phyloP scores from a whole-genome alignment of 1,140 invertebrate species.

The Laupala kohalensis region DNA sequence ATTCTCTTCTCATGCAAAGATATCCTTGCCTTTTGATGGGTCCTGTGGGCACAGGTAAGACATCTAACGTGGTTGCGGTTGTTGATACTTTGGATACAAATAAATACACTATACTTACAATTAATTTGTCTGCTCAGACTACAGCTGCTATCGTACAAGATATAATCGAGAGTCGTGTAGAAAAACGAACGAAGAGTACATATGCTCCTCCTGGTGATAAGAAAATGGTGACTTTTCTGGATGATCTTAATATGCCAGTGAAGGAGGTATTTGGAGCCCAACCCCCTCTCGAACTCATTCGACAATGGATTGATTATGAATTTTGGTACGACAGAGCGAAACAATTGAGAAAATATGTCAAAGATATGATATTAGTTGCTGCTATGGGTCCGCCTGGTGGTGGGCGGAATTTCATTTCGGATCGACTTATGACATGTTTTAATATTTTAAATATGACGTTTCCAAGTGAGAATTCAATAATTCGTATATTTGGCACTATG shows the following conservation, averaged over 20 bases:
- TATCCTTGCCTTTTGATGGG: constrained; percentile 62
- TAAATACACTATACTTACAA: constrained; percentile 50
- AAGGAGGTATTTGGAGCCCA: constrained; percentile 75
- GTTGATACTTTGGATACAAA: constrained; percentile 43
- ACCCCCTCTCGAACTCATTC: constrained; percentile 67
- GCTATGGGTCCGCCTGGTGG: constrained; percentile 73
- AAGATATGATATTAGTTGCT: constrained; percentile 60
- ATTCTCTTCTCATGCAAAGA: constrained; percentile 41
- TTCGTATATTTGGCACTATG: constrained; percentile 70
- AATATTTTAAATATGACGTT: constrained; percentile 72
- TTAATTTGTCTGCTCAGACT: constrained; percentile 76
- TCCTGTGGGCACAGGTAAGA: constrained; percentile 67
- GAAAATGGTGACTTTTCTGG: constrained; percentile 69
- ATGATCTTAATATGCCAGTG: constrained; percentile 84
- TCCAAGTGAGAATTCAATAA: constrained; percentile 59
- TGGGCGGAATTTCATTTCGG: constrained; percentile 58
- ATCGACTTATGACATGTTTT: constrained; percentile 62
- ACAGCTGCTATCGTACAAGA: constrained; percentile 52
- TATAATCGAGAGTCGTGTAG: constrained; percentile 62
- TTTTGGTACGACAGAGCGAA: constrained; percentile 72
- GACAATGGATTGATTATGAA: constrained; percentile 75
- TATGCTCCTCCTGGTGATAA: constrained; percentile 61
- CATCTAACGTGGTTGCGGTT: constrained; percentile 54
- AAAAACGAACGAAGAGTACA: constrained; percentile 70
- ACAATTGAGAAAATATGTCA: constrained; percentile 56